Conservation (phyloP, 1,140 invertebrate genomes). For the Pomacea maculata region DNA sequence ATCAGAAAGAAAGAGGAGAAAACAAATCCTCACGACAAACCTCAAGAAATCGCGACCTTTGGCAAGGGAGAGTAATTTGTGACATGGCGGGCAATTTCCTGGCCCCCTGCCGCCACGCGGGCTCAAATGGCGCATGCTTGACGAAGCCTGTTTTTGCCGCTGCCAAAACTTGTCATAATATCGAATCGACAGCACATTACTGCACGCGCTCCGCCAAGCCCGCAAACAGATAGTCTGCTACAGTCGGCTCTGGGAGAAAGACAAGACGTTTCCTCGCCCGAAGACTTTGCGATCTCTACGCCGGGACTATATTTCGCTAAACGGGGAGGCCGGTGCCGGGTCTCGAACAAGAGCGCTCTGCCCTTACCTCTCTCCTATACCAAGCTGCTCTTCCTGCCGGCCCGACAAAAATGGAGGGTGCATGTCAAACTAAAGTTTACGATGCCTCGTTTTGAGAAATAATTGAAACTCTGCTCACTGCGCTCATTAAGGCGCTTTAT, state of each 20-base stretch:
- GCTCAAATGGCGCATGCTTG: conserved; percentile 20
- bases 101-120: conserved; percentile 8
- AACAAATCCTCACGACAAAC: background rate
- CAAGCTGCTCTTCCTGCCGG: too few relatives aligned
- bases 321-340: too few relatives aligned
- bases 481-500: conserved; percentile 21
- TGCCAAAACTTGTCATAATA: conserved; percentile 22
- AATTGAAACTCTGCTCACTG: background rate
- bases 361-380: too few relatives aligned
- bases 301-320: too few relatives aligned
- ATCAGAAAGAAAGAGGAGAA: background rate
- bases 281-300: too few relatives aligned
- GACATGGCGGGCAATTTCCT: conserved; percentile 22
- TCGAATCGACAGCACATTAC: background rate
- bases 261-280: too few relatives aligned
- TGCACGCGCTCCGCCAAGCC: too few relatives aligned
- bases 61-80: conserved; percentile 18
- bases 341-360: too few relatives aligned
- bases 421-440: conserved; percentile 6
- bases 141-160: conserved; percentile 9
- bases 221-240: too few relatives aligned
- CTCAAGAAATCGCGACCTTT: background rate
- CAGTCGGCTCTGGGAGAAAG: too few relatives aligned
- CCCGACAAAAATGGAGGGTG: background rate
- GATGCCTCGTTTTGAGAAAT: background rate